These are phyloP conservation scores for Camponotus floridanus DNA, from an alignment of 1,140 invertebrate genomes.

Conservation along the genomic window DNA sequence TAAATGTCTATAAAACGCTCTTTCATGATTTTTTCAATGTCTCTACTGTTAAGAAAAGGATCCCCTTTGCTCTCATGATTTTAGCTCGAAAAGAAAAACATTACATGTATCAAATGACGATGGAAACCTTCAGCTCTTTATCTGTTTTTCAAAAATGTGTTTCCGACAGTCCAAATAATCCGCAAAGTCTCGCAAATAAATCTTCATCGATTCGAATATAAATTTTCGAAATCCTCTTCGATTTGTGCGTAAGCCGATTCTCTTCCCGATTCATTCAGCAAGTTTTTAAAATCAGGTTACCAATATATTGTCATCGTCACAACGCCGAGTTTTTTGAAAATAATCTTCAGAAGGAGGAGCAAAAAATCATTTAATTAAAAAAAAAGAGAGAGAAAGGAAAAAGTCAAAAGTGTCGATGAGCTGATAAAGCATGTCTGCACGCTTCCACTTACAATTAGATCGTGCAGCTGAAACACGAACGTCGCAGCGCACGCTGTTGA, in stretches of 20 bases:
- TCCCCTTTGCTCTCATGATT: background rate
- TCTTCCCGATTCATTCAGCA: background rate
- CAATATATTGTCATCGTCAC: background rate
- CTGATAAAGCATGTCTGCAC: slow-evolving; percentile 8
- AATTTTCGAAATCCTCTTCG: background rate
- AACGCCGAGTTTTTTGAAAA: background rate
- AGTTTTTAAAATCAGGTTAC: background rate
- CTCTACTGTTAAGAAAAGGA: background rate
- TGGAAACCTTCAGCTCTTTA: background rate
- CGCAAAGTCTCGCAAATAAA: background rate
- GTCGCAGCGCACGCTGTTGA: slow-evolving; percentile 29
- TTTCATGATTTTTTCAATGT: background rate
- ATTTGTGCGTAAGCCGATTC: background rate
- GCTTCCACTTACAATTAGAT: background rate
- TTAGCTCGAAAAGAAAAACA: background rate
- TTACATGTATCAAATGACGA: background rate
- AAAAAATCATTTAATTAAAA: background rate
- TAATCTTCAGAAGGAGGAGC: background rate
- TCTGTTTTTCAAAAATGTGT: background rate
- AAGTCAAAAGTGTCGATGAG: background rate
- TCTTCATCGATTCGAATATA: background rate
- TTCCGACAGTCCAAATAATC: background rate
- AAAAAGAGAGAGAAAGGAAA: background rate
- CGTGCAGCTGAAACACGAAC: background rate
- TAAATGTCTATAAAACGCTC: slow-evolving; percentile 2